phyloP scores from a whole-genome alignment of 2,888 invertebrate genomes.

The Alcis repandata region DNA sequence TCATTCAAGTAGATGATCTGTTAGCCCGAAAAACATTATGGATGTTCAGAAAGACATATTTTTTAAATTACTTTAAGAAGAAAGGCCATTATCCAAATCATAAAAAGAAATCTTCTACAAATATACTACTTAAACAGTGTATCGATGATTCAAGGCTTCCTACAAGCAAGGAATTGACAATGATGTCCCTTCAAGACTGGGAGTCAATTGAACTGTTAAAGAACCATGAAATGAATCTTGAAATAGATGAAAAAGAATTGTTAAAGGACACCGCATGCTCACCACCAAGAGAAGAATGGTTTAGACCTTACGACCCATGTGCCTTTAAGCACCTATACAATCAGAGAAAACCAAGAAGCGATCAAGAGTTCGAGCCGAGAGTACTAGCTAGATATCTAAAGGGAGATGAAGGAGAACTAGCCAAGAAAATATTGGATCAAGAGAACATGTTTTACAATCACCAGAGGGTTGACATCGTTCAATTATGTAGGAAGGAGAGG shows the following conservation, averaged over 20 bases:
- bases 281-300: slow-evolving; percentile 12
- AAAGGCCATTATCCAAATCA: too few species aligned
- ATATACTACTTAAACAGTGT: too few species aligned
- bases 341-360: neutral
- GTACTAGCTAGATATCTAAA: slow-evolving; percentile 5
- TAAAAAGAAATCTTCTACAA: too few species aligned
- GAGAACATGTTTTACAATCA: slow-evolving; percentile 8
- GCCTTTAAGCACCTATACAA: slow-evolving; percentile 5
- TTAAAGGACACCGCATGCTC: slow-evolving; percentile 15
- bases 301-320: slow-evolving; percentile 16
- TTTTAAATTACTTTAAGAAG: too few species aligned
- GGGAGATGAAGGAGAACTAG: slow-evolving; percentile 7
- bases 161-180: too few species aligned
- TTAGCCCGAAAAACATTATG: too few species aligned
- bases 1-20: too few species aligned
- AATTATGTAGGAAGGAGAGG: slow-evolving; percentile 7
- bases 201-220: too few species aligned
- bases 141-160: too few species aligned
- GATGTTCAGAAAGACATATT: too few species aligned
- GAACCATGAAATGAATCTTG: slow-evolving; percentile 12
- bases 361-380: neutral
- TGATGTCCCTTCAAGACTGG: too few species aligned
- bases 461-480: slow-evolving; percentile 12
- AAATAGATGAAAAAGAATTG: slow-evolving; percentile 15
- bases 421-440: slow-evolving; percentile 6